Evolutionary conservation across 2,888 invertebrate genomes (phyloP), one percentile per base, ranked within the genome.

Genomic region (Apotomis turbidana): DNA sequence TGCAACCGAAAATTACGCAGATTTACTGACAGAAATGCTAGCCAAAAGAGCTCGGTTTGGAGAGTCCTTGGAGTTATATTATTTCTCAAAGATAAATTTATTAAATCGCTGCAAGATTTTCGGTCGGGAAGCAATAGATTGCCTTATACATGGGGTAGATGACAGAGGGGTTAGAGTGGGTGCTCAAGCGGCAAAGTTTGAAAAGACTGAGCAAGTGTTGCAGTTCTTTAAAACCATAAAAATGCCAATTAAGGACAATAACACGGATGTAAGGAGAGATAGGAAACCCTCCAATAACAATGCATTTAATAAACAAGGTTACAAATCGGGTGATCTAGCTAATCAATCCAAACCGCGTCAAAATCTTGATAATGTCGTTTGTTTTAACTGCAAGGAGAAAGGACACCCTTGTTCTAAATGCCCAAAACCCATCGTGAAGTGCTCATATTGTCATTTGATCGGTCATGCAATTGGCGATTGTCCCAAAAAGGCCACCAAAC

Each of bases 341-440:
- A 41, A 41, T 41, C 15, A 4, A n/a, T 4, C 36, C 57, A 57
- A 57, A 10, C 55, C 15, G 27, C 4, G 4, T 3, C 41, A 13
- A 41, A 59, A 44, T 10, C 6, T 5, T 5, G 3, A 55, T 55
- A 27, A 27, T 15, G 15, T 61, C 0, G 36, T 51, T 27, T 74
- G 74, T 54, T 74, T 60, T 51, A 74, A 74, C 27, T 74, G 74
- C 36, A 74, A 69, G n/a, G 71, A 74, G 15, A 74, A 69, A 44
- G 74, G 74, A 4, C 74, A 74, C 15, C 69, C 61, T 1, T 72
- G 49, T 59, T 44, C 46, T 0, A 59, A 66, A 54, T 74, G 74
- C 51, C 58, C 74, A 0, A 74, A 74, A 44, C 71, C 74, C 3
- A 46, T 46, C 36, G 5, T 55, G 5, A 15, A 8, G 15, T 55